Evolutionary conservation across 2,113 vertebrate genomes (phyloP).

Genomic region (Gorsachius goisagi): DNA sequence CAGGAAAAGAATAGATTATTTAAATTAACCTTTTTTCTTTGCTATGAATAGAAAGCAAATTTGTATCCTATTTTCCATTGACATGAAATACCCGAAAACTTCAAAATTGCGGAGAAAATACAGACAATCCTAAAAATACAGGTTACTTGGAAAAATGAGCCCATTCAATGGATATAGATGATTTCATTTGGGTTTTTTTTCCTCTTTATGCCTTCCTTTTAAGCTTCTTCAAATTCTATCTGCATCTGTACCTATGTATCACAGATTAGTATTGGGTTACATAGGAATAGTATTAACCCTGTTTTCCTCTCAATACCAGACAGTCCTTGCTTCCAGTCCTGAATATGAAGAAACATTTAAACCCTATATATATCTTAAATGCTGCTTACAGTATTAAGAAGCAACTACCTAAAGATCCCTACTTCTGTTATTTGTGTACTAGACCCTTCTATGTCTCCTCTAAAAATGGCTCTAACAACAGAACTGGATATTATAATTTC

Average conservation of each 20-base stretch:
- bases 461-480: not conserved
- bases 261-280: not conserved
- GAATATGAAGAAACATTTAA: not conserved
- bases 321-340: not conserved
- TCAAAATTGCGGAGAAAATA: conserved; percentile 90
- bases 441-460: not conserved
- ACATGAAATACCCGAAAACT: conserved; percentile 89
- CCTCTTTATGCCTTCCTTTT: not conserved
- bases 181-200: conserved; percentile 86
- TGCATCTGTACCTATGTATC: not conserved
- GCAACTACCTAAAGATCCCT: too few relatives aligned
- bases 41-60: not conserved
- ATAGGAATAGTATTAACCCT: not conserved
- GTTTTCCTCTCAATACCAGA: not conserved
- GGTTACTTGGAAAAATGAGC: conserved; percentile 90
- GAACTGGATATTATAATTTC: not conserved
- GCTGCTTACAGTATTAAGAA: too few relatives aligned
- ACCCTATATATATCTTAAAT: too few relatives aligned
- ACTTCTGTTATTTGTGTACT: not conserved
- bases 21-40: not conserved
- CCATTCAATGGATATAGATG: conserved; percentile 94
- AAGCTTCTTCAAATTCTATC: not conserved
- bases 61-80: conserved; percentile 54
- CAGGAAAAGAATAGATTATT: not conserved
- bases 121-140: conserved; percentile 83